These are phyloP conservation scores for Calliphora vicina DNA, from an alignment of 1,140 invertebrate species.

Conservation along the genomic window DNA sequence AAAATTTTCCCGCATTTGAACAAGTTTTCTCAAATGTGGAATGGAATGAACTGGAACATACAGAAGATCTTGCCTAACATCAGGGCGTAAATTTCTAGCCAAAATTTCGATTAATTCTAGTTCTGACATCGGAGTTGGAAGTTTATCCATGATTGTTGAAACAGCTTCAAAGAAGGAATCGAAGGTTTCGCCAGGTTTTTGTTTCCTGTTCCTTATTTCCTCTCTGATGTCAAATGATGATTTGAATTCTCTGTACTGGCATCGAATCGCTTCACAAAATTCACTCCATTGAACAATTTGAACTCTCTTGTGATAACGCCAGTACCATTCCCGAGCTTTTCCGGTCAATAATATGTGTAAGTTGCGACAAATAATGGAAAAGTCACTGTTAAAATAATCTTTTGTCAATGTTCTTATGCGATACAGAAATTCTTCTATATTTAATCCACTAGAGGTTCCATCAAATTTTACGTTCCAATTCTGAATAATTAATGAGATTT, in stretches of 20 bases:
- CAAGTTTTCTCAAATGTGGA: too few relatives aligned
- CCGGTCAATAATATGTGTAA: background rate
- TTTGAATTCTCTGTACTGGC: background rate
- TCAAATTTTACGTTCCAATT: slow-evolving; percentile 14
- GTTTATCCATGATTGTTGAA: background rate
- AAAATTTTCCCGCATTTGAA: background rate
- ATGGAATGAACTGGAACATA: too few relatives aligned
- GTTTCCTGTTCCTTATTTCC: slow-evolving; percentile 1
- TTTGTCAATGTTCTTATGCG: background rate
- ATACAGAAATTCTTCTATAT: slow-evolving; percentile 25
- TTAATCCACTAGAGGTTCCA: slow-evolving; percentile 1
- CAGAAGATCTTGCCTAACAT: slow-evolving; percentile 23
- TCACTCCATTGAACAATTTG: background rate
- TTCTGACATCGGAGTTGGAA: background rate
- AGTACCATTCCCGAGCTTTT: slow-evolving; percentile 1
- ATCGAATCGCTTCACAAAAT: background rate
- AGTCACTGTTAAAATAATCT: background rate
- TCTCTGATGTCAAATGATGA: background rate
- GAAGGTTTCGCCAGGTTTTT: background rate
- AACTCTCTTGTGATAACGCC: background rate
- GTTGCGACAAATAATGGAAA: background rate
- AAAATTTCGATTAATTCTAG: slow-evolving; percentile 11
- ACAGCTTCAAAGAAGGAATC: background rate
- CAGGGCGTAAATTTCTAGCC: slow-evolving; percentile 1
- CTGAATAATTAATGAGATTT: background rate